phyloP scores from a whole-genome alignment of 2,797 vertebrate genomes.

The Gila robusta region DNA sequence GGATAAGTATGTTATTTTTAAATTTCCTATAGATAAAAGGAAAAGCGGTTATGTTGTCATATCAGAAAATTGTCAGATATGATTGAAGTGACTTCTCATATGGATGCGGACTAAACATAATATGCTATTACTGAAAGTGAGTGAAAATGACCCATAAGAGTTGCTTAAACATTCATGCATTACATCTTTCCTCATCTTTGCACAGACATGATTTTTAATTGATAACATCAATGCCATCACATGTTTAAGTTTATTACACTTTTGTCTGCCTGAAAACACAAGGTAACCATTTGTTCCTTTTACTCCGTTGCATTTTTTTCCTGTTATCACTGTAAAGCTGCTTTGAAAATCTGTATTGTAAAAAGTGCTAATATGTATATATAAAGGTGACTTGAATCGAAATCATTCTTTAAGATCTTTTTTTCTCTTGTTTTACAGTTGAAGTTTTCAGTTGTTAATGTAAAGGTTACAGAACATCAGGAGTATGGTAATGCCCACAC shows the following conservation, averaged over 20 bases:
- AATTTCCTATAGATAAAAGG: not conserved
- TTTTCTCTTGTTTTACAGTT: too few relatives aligned
- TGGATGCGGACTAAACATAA: not conserved
- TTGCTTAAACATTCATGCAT: not conserved
- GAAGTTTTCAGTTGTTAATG: not conserved
- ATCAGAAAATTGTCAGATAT: slow-evolving; percentile 3
- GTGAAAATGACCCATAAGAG: not conserved
- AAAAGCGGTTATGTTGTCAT: not conserved
- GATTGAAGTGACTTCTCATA: not conserved
- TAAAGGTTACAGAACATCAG: not conserved
- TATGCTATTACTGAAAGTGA: not conserved
- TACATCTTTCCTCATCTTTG: not conserved
- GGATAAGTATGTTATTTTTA: not conserved
- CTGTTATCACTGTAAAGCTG: too few relatives aligned
- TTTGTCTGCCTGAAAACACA: slow-evolving; percentile 64
- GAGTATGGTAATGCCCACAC: not conserved
- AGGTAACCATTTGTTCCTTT: not conserved
- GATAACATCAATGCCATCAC: slow-evolving; percentile 38
- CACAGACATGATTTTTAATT: not conserved
- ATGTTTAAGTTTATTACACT: slow-evolving; percentile 66
- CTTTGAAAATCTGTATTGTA: too few relatives aligned
- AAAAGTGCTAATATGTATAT: too few relatives aligned
- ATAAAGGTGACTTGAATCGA: not conserved
- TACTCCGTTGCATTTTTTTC: not conserved
- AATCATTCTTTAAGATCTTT: slow-evolving; percentile 6